Base-by-base conservation (phyloP, 2,888 invertebrate species). In the Bellardia bayeri region DNA sequence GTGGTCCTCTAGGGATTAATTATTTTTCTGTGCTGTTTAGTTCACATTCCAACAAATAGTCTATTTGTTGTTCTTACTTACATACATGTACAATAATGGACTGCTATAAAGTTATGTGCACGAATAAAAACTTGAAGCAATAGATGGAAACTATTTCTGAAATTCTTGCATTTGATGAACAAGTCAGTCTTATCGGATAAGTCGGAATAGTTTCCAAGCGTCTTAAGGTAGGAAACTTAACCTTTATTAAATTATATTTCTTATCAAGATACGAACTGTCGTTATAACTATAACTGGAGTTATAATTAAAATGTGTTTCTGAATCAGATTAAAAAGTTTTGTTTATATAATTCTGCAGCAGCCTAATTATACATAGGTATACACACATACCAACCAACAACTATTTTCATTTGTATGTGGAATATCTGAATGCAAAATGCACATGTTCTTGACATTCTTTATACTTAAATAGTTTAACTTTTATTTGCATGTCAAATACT, bases 401-500 rank as follows among this genome's bases (percentile, higher is more conserved):
- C 23, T 23, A 23, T 23, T 4, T 51, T 6, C n/a, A 51, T 51
- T 5, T 23, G 0, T 16, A 68, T 56, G 45, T 37, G 30, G 30
- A 68, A 68, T 58, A 71, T 51, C 63, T 61, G 4, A 8, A 56
- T n/a, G 0, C 33, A 40, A 68, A 79, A 71, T 82, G 51, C 30
- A 71, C 16, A 64, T 82, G 56, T 51, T 56, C 33, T 78, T 78
- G 37, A 56, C 45, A 1, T 76, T 69, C 8, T 69, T 68, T 61
- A 11, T 64, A 37, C 37, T 71, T 78, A 71, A 83, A 56, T 71
- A 64, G 69, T 83, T 69, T 49, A 54, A 71, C 66, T 71, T 80
- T 83, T 75, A 83, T 80, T 86, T 86, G 82, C 86, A 86, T 83
- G 51, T 75, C 63, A 80, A 83, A 76, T 76, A 76, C 14, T 76